Conservation (phyloP, 2,797 vertebrate species). For the Mustela erminea region DNA sequence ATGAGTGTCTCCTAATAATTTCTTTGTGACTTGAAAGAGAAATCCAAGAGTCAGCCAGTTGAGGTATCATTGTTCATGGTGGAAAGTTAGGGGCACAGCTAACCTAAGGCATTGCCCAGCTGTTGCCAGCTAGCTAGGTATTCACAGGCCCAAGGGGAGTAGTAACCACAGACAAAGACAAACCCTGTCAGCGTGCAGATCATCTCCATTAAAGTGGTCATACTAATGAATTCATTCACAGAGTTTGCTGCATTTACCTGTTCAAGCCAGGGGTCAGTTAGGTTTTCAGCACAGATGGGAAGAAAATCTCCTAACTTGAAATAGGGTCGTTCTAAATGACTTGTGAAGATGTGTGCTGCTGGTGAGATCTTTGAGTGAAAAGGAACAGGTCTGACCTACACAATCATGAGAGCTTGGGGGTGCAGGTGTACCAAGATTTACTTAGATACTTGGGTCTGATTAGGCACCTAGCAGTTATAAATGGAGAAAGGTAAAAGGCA, state of each 20-base stretch:
- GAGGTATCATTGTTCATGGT: not conserved
- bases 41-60: not conserved
- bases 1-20: not conserved
- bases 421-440: not conserved
- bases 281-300: not conserved
- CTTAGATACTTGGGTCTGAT: not conserved
- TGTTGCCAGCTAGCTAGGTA: not conserved
- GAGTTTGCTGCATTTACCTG: not conserved
- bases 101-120: not conserved
- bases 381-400: not conserved
- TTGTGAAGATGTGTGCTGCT: not conserved
- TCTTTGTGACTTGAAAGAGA: not conserved
- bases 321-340: not conserved
- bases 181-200: not conserved
- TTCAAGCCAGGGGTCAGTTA: not conserved
- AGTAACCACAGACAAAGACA: not conserved
- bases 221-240: not conserved
- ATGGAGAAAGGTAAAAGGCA: not conserved
- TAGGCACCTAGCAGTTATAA: not conserved
- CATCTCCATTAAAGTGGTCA: not conserved
- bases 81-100: not conserved
- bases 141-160: not conserved
- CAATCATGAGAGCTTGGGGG: not conserved
- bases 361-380: not conserved
- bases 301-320: not conserved